A percentile compares a stretch with the other conserved stretches of the same genome.
These are phyloP conservation scores for Trichosurus vulpecula DNA, from an alignment of 2,797 vertebrate species.

Conservation along the genomic window DNA sequence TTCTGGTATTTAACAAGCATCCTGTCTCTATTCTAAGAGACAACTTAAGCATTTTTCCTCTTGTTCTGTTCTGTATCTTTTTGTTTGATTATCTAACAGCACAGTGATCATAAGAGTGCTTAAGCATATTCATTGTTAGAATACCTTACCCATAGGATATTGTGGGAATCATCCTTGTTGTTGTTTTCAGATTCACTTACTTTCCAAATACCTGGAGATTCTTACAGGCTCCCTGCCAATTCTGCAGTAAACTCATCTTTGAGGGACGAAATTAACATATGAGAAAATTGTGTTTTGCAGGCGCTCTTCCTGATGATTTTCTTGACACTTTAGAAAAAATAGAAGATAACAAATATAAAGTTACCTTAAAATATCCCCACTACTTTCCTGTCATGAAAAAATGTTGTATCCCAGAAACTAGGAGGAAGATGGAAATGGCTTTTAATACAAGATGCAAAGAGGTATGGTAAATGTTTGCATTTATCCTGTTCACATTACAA, in stretches of 20 bases:
- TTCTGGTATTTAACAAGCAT: slow-evolving; percentile 29
- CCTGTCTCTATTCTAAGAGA: neutral
- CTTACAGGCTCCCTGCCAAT: slow-evolving; percentile 18
- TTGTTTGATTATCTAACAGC: slow-evolving; percentile 33
- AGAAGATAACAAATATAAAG: slow-evolving; percentile 86
- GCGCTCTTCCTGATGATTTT: slow-evolving; percentile 92
- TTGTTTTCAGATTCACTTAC: slow-evolving; percentile 45
- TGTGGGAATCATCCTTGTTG: slow-evolving; percentile 49
- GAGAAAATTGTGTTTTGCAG: slow-evolving; percentile 81
- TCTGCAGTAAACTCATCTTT: slow-evolving; percentile 17
- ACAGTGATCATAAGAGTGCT: slow-evolving; percentile 13
- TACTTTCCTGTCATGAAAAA: slow-evolving; percentile 97
- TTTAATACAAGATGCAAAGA: slow-evolving; percentile 96
- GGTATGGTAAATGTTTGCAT: slow-evolving; percentile 82
- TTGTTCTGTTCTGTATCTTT: slow-evolving; percentile 35
- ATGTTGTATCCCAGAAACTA: slow-evolving; percentile 92
- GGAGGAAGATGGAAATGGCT: slow-evolving; percentile 93
- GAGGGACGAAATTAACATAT: slow-evolving; percentile 51
- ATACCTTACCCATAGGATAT: slow-evolving; percentile 9
- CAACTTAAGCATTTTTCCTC: slow-evolving; percentile 1
- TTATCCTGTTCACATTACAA: slow-evolving; percentile 30
- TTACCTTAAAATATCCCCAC: slow-evolving; percentile 95
- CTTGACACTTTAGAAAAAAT: slow-evolving; percentile 90
- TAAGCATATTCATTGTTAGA: slow-evolving; percentile 27
- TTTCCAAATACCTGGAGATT: slow-evolving; percentile 32